Conservation (phyloP, 2,797 vertebrate species). For the Dallia pectoralis region DNA sequence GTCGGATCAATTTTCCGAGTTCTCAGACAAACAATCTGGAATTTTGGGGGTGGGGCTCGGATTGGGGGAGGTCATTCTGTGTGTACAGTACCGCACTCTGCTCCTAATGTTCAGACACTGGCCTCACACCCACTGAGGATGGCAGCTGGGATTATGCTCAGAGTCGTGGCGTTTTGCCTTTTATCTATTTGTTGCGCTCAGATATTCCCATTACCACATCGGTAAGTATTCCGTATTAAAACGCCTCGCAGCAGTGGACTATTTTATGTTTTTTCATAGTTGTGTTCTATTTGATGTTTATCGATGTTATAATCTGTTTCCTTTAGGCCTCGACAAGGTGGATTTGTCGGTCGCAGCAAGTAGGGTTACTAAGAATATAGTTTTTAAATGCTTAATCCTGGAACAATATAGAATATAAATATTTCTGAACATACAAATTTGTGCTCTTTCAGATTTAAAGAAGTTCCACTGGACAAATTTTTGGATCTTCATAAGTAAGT, state of each 20-base stretch:
- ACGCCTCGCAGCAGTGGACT: too few relatives aligned
- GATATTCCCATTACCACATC: background rate
- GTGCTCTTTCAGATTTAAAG: slow-evolving; percentile 18
- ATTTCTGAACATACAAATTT: background rate
- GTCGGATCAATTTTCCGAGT: too few relatives aligned
- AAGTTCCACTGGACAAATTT: rapidly evolving
- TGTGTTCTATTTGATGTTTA: too few relatives aligned
- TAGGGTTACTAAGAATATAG: background rate
- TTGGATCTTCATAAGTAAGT: slow-evolving; percentile 28
- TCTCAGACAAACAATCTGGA: too few relatives aligned
- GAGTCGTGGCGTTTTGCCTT: slow-evolving; percentile 34
- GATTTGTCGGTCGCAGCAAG: background rate
- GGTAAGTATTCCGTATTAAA: background rate
- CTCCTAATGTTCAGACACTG: background rate
- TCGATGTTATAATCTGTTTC: background rate
- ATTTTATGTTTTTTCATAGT: too few relatives aligned
- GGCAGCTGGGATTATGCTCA: slow-evolving; percentile 21
- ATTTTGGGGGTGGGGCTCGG: background rate
- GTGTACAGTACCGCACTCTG: background rate
- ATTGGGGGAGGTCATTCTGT: background rate
- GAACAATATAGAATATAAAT: too few relatives aligned
- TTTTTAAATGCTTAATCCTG: too few relatives aligned
- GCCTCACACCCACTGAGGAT: slow-evolving; percentile 28
- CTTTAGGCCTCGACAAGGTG: background rate
- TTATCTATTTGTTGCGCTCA: slow-evolving; percentile 14